Conservation (phyloP, 1,140 invertebrate genomes). For the Drosophila oshimai region DNA sequence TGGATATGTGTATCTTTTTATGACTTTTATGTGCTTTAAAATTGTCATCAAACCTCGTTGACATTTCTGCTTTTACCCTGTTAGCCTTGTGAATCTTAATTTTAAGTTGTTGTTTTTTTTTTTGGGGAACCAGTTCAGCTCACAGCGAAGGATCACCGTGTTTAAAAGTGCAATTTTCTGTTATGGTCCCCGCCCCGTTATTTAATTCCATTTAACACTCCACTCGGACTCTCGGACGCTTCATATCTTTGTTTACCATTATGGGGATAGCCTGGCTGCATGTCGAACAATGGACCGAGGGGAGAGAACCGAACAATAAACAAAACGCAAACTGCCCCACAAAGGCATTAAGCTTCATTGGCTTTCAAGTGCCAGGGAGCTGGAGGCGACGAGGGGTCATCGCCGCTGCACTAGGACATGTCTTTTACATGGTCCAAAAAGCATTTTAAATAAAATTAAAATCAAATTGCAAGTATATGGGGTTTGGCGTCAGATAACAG, state of each 20-base stretch:
- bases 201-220: conserved; percentile 42
- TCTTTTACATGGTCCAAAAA: conserved; percentile 58
- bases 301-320: conserved; percentile 12
- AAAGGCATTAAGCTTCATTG: conserved; percentile 68
- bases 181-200: background rate
- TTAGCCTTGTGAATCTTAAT: conserved; percentile 47
- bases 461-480: conserved; percentile 63
- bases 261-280: conserved; percentile 1
- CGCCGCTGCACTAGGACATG: conserved; percentile 18
- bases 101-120: conserved; percentile 50
- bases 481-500: conserved; percentile 52
- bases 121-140: background rate
- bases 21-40: conserved; percentile 59
- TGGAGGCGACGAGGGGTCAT: no score
- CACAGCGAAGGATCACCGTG: background rate
- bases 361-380: conserved; percentile 35
- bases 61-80: conserved; percentile 27
- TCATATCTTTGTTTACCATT: conserved; percentile 42
- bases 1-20: conserved; percentile 47
- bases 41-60: conserved; percentile 52
- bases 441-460: conserved; percentile 80
- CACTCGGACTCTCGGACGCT: conserved; percentile 35
- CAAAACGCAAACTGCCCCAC: conserved; percentile 40
- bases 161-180: background rate
- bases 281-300: background rate